phyloP scores from a whole-genome alignment of 1,140 invertebrate genomes.

The Melipona quadrifasciata region DNA sequence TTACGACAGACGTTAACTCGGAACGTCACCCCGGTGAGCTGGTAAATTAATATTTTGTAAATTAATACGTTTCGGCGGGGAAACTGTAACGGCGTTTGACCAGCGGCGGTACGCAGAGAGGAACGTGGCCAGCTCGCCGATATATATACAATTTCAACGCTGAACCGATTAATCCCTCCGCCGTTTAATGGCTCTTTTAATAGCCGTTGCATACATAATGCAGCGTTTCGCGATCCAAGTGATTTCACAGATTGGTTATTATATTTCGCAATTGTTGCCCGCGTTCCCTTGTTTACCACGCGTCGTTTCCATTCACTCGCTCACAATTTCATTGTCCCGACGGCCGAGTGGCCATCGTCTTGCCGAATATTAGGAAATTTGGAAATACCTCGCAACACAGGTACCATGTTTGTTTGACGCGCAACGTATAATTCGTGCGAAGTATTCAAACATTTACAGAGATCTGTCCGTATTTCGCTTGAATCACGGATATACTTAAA shows the following conservation, averaged over 20 bases:
- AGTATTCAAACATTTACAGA: too few species aligned
- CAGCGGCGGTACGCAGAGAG: neutral
- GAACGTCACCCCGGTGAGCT: neutral
- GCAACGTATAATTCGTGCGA: too few species aligned
- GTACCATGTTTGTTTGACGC: too few species aligned
- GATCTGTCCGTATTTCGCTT: too few species aligned
- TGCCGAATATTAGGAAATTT: neutral
- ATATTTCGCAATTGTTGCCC: neutral
- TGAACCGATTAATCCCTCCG: constrained; percentile 16
- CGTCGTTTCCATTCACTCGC: neutral
- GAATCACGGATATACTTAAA: too few species aligned
- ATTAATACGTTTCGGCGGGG: constrained; percentile 18
- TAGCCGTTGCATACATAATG: neutral
- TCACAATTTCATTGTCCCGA: neutral
- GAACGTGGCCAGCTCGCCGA: neutral
- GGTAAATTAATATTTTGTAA: constrained; percentile 32
- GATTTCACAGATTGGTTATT: constrained; percentile 17
- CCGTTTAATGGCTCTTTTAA: constrained; percentile 33
- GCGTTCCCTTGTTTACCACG: neutral
- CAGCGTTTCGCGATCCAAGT: neutral
- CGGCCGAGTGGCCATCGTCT: too few species aligned
- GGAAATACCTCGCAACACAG: too few species aligned
- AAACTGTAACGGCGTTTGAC: neutral
- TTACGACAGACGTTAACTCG: neutral
- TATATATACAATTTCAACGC: neutral